These are phyloP conservation scores for Eupithecia vulgata DNA, from an alignment of 2,888 invertebrate genomes.

Conservation along the genomic window DNA sequence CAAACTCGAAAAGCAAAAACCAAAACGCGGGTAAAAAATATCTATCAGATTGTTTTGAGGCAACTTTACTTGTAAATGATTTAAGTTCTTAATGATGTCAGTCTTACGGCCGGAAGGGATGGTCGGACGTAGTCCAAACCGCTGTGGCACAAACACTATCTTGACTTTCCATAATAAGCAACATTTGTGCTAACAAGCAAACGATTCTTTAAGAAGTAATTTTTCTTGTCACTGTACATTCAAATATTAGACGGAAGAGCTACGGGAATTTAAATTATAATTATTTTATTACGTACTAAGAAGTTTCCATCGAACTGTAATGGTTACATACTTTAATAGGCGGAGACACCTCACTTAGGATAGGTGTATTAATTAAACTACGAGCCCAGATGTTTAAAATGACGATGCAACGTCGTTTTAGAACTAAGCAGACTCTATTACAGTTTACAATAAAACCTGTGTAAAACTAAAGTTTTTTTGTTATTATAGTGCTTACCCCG, in stretches of 20 bases:
- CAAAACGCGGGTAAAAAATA: constrained; percentile 32
- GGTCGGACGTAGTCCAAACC: constrained; percentile 50
- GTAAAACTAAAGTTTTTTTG: too few relatives aligned
- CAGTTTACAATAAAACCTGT: constrained; percentile 54
- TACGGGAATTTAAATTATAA: constrained; percentile 68
- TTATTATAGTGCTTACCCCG: too few relatives aligned
- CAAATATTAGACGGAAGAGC: constrained; percentile 49
- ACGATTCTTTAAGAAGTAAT: constrained; percentile 41
- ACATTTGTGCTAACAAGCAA: constrained; percentile 44
- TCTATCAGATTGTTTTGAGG: constrained; percentile 38
- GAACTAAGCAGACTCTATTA: constrained; percentile 74
- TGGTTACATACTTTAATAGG: constrained; percentile 82
- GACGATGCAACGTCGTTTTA: constrained; percentile 79
- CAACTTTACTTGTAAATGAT: constrained; percentile 33
- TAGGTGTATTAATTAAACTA: constrained; percentile 82
- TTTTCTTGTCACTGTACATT: constrained; percentile 53
- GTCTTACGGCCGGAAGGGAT: constrained; percentile 70
- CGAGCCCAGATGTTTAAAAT: constrained; percentile 80
- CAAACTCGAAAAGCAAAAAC: constrained; percentile 37
- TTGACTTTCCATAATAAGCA: constrained; percentile 43
- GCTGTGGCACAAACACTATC: constrained; percentile 52
- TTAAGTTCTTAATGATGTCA: constrained; percentile 58
- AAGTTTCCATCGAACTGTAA: constrained; percentile 79
- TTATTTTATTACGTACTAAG: constrained; percentile 78
- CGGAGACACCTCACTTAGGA: constrained; percentile 81